These are phyloP conservation scores for Psilopogon haemacephalus DNA, from an alignment of 2,113 vertebrate species.

Conservation along the genomic window DNA sequence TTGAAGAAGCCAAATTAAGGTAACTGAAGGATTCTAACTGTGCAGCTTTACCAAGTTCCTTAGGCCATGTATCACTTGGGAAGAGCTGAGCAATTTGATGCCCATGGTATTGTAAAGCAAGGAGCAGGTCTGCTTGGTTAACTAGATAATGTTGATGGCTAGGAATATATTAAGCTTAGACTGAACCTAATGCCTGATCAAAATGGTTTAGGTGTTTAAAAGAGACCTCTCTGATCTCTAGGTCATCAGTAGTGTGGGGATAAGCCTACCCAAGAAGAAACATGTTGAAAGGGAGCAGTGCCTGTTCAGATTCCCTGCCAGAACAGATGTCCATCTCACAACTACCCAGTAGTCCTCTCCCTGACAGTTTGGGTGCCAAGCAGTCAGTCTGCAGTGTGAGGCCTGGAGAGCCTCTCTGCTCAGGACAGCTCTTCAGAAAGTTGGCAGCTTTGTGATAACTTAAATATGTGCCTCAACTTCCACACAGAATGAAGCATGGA, in stretches of 20 bases:
- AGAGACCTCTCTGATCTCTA: background rate
- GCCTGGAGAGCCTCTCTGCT: background rate
- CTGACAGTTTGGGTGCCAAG: background rate
- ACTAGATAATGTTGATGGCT: background rate
- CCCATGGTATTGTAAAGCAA: rapidly evolving
- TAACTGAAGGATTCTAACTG: background rate
- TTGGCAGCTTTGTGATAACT: background rate
- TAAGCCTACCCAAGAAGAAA: background rate
- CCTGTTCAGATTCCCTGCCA: background rate
- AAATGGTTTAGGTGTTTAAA: background rate
- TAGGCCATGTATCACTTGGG: background rate
- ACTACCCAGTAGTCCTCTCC: background rate
- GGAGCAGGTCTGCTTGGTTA: background rate
- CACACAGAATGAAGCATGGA: background rate
- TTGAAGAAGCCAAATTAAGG: background rate
- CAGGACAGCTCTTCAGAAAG: background rate
- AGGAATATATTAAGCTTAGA: background rate
- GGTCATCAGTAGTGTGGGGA: background rate
- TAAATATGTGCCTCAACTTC: background rate
- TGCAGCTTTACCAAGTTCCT: background rate
- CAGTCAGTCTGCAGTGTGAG: background rate
- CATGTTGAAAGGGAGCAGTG: background rate
- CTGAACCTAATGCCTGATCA: background rate
- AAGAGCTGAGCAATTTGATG: background rate
- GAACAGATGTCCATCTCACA: background rate